Evolutionary conservation across 2,797 vertebrate genomes (phyloP), one percentile per base, ranked within the genome.

Genomic region (Sebastes vulpes): DNA sequence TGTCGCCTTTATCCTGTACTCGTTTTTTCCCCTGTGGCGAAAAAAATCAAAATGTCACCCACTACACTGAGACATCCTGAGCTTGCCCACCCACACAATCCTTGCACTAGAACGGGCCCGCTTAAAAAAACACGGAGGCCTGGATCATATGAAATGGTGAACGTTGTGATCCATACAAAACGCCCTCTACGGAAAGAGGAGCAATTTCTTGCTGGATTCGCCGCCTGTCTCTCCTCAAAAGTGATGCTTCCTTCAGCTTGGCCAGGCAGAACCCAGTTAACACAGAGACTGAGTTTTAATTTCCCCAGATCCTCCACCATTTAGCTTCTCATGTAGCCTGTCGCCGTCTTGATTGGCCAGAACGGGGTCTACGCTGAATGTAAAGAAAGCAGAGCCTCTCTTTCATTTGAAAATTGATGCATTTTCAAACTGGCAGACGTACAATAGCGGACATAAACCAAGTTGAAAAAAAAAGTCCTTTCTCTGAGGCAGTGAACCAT

Each of bases 41-140:
- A 75, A 70, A 73, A 75, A 72, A 66, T 65, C 65, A 3, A 84
- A 77, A 84, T 88, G 80, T 85, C 78, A 68, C 21, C 31, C 50
- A 85, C 61, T 57, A 50, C 53, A 74, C 16, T 61, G 65, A 73
- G 77, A 68, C 61, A 74, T 75, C 69, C 61, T 76, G 64, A 73
- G 54, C 42, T 57, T 80, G 32, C 9, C 29, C 58, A 71, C 80
- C 59, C 53, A 75, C 74, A 63, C 60, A 64, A 32, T 72, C 42
- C 29, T 77, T 72, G 5, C 31, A 54, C 26, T 67, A 21, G 12
- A 81, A 42, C 3, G 2, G n/a, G 42, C 35, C 54, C 1, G 1
- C 29, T 79, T 81, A 38, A 56, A 48, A 74, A 82, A 80, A 64
- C 56, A 66, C 9, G 2, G 46, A 71, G 28, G 31, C 26, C 29